Base-by-base conservation (phyloP, 2,888 invertebrate genomes). In the Dasysyrphus tricinctus region DNA sequence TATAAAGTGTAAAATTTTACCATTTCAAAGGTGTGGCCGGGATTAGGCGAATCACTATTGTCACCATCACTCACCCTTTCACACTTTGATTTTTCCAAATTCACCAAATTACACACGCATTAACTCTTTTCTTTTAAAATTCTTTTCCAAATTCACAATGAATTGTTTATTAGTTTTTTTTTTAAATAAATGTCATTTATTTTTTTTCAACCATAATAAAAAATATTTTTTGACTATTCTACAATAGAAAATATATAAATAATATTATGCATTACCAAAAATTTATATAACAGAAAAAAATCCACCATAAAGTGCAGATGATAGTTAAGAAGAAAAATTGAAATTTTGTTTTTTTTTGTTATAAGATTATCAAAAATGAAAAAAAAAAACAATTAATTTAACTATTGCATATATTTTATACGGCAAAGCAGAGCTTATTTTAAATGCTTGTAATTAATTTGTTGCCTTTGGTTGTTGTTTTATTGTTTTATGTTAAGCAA, bases 171-270 rank as follows among this genome's bases (percentile, higher is more conserved):
- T 29, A 51, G 6, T 12, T 51, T 39, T 24, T 65, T 56, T 1
- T 29, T 19, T 1, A 44, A 19, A 51, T 54, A 79, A 73, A 69
- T 74, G 8, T 57, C 59, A 61, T 54, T 69, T 19, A 74, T 44
- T 72, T 76, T 80, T 76, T 49, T 73, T 72, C 54, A 56, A 24
- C 29, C 65, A 72, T 69, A 37, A 37, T 63, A 47, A 81, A 59
- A 63, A n/a, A 39, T 78, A 85, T 85, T 85, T 85, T 77, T 80
- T 56, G 80, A 80, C 54, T 69, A 54, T 74, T 77, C 70, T 81
- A 78, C 61, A 81, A 81, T 47, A 67, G 44, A 65, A 72, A 54
- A 65, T 19, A 37, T 24, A 24, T 19, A 69, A 34, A 39, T n/a
- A 63, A 61, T 16, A 61, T 24, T 39, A 61, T 75, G 57, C 69